These are phyloP conservation scores for Podilymbus podiceps DNA, from an alignment of 2,113 vertebrate species.

Conservation along the genomic window DNA sequence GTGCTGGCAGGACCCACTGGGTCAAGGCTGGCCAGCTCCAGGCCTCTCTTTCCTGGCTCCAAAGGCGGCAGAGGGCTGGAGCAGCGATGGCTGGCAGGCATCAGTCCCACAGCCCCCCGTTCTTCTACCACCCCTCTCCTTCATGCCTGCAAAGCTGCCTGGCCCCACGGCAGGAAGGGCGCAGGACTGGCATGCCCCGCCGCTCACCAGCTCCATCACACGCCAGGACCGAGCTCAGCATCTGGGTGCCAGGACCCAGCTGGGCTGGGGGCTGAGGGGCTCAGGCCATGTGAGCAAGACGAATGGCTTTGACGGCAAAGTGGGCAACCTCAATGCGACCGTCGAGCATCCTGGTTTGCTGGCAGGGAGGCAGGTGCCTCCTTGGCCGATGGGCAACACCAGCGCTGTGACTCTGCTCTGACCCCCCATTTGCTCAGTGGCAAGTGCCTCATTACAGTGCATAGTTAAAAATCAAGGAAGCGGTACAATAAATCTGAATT, in stretches of 20 bases:
- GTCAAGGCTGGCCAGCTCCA: neutral
- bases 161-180: neutral
- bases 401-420: slow-evolving; percentile 38
- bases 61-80: neutral
- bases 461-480: slow-evolving; percentile 99
- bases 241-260: neutral
- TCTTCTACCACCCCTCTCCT: neutral
- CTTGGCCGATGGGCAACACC: rapidly evolving
- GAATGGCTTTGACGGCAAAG: slow-evolving; percentile 63
- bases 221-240: neutral
- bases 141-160: neutral
- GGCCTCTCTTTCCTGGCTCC: neutral
- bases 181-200: neutral
- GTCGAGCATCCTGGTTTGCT: neutral
- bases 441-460: slow-evolving; percentile 92
- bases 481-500: slow-evolving; percentile 85
- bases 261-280: neutral
- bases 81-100: neutral
- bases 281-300: neutral
- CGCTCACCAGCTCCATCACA: rapidly evolving
- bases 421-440: slow-evolving; percentile 72
- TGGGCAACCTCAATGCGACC: neutral
- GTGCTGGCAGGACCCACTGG: neutral
- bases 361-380: neutral
- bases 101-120: neutral